Evolutionary conservation across 2,888 invertebrate genomes (phyloP).

Genomic region (Acanthoscelides obtectus): DNA sequence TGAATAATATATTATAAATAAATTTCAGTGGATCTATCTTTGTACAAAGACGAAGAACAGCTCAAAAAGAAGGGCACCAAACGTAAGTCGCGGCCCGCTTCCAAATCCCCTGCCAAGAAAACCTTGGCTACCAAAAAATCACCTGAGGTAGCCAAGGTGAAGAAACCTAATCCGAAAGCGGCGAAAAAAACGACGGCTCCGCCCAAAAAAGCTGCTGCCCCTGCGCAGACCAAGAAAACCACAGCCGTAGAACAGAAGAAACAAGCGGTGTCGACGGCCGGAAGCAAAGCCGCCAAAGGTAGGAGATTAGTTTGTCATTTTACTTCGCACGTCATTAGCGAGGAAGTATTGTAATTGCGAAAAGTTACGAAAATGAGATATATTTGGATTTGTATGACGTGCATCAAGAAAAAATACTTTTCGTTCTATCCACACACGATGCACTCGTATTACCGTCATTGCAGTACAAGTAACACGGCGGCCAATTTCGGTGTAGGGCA

Average conservation of each 20-base stretch:
- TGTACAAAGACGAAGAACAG: constrained; percentile 80
- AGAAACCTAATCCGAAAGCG: constrained; percentile 30
- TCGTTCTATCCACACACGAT: no score
- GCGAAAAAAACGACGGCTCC: constrained; percentile 13
- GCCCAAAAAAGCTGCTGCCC: constrained; percentile 11
- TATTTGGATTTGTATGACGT: no score
- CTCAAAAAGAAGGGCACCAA: constrained; percentile 49
- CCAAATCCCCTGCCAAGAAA: constrained; percentile 13
- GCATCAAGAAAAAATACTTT: no score
- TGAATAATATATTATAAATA: no score
- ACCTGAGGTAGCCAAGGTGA: constrained; percentile 35
- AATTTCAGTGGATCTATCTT: constrained; percentile 72
- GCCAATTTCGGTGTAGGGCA: no score
- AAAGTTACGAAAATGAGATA: no score
- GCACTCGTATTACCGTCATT: no score
- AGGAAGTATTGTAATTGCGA: no score
- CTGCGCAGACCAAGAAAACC: constrained; percentile 10
- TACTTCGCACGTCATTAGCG: no score
- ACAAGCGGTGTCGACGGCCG: constrained; percentile 2
- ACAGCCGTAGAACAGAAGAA: constrained; percentile 12
- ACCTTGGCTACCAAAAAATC: constrained; percentile 25
- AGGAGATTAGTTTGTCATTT: no score
- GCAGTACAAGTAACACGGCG: no score
- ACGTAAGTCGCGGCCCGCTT: constrained; percentile 32
- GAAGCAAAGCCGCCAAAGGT: neutral